Conservation (phyloP, 2,113 vertebrate genomes). For the Lates calcarifer region DNA sequence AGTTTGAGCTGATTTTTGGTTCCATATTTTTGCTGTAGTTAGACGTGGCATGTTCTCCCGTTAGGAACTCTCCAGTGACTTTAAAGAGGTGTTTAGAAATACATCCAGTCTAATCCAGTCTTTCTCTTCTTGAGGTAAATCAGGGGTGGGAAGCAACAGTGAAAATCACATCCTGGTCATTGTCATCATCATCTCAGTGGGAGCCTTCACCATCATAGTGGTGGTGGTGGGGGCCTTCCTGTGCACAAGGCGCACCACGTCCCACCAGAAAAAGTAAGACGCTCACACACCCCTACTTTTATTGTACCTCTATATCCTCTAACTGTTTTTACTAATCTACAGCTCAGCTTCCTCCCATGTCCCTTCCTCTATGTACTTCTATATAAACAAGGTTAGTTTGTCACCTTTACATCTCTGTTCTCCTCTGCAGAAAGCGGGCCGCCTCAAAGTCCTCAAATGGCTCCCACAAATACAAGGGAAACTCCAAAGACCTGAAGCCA, state of each 20-base stretch:
- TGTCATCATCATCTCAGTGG: slow-evolving; percentile 94
- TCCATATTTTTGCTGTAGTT: background rate
- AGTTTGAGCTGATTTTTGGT: background rate
- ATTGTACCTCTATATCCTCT: background rate
- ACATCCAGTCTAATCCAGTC: slow-evolving; percentile 5
- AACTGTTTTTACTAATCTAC: background rate
- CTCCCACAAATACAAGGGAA: slow-evolving; percentile 98
- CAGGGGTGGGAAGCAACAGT: slow-evolving; percentile 88
- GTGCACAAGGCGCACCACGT: slow-evolving; percentile 93
- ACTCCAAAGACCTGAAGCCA: slow-evolving; percentile 97
- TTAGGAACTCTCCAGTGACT: background rate
- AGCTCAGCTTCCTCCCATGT: background rate
- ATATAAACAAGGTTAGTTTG: background rate
- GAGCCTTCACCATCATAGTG: slow-evolving; percentile 93
- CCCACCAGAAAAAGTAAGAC: slow-evolving; percentile 97
- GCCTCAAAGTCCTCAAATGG: slow-evolving; percentile 96
- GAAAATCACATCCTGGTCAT: slow-evolving; percentile 94
- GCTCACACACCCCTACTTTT: background rate
- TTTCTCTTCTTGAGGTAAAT: slow-evolving; percentile 84
- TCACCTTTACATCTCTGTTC: background rate
- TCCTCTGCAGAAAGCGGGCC: slow-evolving; percentile 90
- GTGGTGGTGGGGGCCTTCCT: slow-evolving; percentile 95
- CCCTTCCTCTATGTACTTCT: background rate
- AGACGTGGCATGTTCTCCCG: background rate
- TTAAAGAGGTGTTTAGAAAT: background rate